phyloP scores from a whole-genome alignment of 2,113 vertebrate genomes.

The Tor tambroides region DNA sequence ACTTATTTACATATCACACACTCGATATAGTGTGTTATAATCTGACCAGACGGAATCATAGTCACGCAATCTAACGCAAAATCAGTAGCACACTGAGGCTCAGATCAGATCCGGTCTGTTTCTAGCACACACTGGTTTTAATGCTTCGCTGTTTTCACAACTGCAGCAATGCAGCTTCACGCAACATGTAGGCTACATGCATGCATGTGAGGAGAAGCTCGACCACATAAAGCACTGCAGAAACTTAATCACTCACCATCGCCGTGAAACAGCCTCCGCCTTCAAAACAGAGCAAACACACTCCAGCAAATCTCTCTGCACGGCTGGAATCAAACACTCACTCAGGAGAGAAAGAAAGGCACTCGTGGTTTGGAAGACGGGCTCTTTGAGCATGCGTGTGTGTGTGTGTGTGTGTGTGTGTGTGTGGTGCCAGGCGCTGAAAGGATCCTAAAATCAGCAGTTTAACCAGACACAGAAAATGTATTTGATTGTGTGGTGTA shows the following conservation, averaged over 20 bases:
- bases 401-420: neutral
- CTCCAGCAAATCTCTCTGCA: neutral
- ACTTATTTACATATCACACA: neutral
- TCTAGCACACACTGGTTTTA: neutral
- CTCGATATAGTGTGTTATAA: neutral
- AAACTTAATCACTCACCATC: slow-evolving; percentile 29
- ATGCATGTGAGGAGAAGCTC: neutral
- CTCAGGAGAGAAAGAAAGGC: neutral
- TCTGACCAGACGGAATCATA: neutral
- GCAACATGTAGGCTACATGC: neutral
- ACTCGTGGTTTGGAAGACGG: neutral
- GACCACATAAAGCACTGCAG: neutral
- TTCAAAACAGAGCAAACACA: slow-evolving; percentile 11
- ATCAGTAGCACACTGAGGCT: neutral
- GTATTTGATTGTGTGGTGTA: neutral
- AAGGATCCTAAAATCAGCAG: neutral
- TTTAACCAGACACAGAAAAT: neutral
- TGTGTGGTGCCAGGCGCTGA: slow-evolving; percentile 22
- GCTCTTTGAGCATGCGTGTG: slow-evolving; percentile 30
- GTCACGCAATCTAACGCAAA: neutral
- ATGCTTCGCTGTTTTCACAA: neutral
- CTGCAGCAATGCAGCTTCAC: neutral
- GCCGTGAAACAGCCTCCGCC: neutral
- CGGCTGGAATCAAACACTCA: neutral
- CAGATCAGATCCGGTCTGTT: neutral